Evolutionary conservation across 1,140 invertebrate genomes (phyloP).

Genomic region (Macrobrachium nipponense): DNA sequence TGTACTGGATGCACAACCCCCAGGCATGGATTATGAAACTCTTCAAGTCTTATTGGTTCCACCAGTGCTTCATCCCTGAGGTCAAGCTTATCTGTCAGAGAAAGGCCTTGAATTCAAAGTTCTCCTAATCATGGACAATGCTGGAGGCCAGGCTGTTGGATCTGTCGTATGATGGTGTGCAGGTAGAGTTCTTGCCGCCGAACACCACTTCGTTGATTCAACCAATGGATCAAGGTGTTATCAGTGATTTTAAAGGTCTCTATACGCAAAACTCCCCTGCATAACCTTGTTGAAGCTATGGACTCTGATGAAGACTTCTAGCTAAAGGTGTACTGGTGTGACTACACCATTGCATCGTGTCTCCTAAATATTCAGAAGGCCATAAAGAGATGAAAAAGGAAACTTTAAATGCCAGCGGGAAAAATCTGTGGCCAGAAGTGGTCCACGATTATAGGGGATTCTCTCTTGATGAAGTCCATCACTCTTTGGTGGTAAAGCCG

Average conservation of each 20-base stretch:
- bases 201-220: too few species aligned
- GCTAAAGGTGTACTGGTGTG: background rate
- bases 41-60: constrained; percentile 11
- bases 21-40: background rate
- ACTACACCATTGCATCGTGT: background rate
- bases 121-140: too few species aligned
- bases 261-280: too few species aligned
- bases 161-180: too few species aligned
- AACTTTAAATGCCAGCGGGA: constrained; percentile 30
- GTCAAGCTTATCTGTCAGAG: constrained; percentile 1
- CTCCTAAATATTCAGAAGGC: constrained; percentile 3
- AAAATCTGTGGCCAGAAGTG: too few species aligned
- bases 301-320: background rate
- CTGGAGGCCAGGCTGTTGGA: too few species aligned
- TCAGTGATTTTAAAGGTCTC: too few species aligned
- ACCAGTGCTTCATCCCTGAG: constrained; percentile 1
- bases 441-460: constrained; percentile 6
- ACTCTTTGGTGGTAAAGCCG: constrained; percentile 62
- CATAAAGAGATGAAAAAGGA: constrained; percentile 36
- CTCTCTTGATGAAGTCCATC: constrained; percentile 28
- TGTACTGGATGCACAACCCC: background rate
- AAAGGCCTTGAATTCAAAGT: constrained; percentile 8
- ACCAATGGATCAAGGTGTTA: too few species aligned
- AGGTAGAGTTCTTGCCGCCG: too few species aligned
- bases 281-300: background rate